Conservation (phyloP, 2,797 vertebrate species). For the Nyctalus aviator region DNA sequence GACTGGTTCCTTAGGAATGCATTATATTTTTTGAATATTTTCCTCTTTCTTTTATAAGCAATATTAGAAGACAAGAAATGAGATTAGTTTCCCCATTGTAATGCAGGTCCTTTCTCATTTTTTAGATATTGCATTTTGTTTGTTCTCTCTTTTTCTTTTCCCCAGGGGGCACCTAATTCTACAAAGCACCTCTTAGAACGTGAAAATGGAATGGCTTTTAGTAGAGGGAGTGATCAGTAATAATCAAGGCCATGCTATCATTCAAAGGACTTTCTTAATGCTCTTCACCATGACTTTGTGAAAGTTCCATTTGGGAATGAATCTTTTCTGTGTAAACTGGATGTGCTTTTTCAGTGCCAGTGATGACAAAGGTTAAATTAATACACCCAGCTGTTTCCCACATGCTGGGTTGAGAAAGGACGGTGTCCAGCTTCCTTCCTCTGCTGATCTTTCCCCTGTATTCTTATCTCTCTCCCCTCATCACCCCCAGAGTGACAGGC, state of each 20-base stretch:
- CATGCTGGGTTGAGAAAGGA: constrained; percentile 60
- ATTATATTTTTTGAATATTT: neutral
- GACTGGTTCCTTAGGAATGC: neutral
- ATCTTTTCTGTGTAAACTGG: constrained; percentile 57
- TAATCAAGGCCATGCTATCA: neutral
- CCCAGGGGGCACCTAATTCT: neutral
- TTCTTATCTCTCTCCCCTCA: constrained; percentile 67
- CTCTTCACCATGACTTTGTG: constrained; percentile 29
- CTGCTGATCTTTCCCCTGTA: constrained; percentile 34
- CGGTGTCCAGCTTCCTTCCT: constrained; percentile 73
- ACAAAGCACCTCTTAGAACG: neutral
- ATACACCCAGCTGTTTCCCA: constrained; percentile 78
- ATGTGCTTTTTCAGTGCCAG: constrained; percentile 74
- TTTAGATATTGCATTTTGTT: neutral
- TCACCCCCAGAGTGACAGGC: constrained; percentile 44
- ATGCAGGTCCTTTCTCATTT: neutral
- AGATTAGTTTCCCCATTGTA: neutral
- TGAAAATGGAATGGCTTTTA: neutral
- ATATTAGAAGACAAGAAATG: neutral
- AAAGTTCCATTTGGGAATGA: constrained; percentile 55
- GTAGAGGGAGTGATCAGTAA: neutral
- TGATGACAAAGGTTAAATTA: constrained; percentile 75
- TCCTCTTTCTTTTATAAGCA: neutral
- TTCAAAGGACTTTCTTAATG: constrained; percentile 4
- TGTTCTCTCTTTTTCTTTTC: neutral